Base-by-base conservation (phyloP, 2,113 vertebrate species). In the Gnathonemus longibarbis region DNA sequence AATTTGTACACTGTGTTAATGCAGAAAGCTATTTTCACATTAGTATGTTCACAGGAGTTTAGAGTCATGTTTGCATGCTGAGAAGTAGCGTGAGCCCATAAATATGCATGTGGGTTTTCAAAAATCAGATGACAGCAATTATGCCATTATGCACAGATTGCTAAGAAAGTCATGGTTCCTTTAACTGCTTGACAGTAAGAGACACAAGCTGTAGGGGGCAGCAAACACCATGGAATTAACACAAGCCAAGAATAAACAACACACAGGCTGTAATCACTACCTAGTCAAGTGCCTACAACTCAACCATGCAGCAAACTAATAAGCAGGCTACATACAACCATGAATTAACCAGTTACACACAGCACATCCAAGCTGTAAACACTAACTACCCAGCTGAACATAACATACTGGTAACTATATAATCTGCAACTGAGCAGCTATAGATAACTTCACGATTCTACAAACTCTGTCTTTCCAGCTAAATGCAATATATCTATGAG, bases 91-190 rank as follows among this genome's bases (percentile, higher is more conserved):
- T 80, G 17, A 42, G 15, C 74, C 31, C 35, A 17, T 80, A 89
- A 88, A 77, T 84, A 46, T 87, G 46, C 90, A 50, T 91, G 90
- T 77, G 88, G 90, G 39, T 87, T 84, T 89, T 42, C 46, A 27
- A 84, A n/a, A 50, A 2, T 93, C 91, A 89, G 88, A 90, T 89
- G 89, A 92, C 84, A 89, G 88, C 86, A 80, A 92, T 91, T 80
- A 53, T 88, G 11, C 62, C 53, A 66, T 50, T 13, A 90, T 35
- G 53, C 88, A 89, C 77, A 89, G 90, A 91, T 88, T 89, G 70
- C 89, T n/a, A 84, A 70, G 53, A 35, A 89, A 52, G 53, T 4
- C 88, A n/a, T 89, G 77, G 46, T 86, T 31, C 58, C 49, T 45
- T 53, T 89, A 48, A 45, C 46, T 86, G 39, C 9, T 80, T 42